A percentile compares a stretch with the other conserved stretches of the same genome.
Evolutionary conservation across 2,797 vertebrate genomes (phyloP).

Genomic region (Pteropus rufus): DNA sequence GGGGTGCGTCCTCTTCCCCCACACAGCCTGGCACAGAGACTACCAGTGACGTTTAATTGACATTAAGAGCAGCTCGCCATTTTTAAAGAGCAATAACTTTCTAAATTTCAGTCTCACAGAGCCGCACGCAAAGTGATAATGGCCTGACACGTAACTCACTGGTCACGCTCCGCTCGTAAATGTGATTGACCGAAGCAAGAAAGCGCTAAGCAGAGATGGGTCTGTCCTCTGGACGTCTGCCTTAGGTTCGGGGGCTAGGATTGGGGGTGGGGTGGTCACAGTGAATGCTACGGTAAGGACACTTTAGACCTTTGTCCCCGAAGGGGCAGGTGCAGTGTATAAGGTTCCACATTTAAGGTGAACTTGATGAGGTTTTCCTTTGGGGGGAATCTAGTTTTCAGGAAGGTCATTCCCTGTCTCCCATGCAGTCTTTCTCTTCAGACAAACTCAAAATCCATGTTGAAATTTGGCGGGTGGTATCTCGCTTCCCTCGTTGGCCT

Average conservation of each 20-base stretch:
- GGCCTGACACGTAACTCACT: background rate
- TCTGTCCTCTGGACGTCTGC: background rate
- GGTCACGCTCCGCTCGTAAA: background rate
- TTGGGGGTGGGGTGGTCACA: fast-evolving
- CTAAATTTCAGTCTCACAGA: background rate
- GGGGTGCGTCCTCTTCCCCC: background rate
- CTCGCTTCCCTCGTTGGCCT: background rate
- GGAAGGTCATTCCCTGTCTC: fast-evolving
- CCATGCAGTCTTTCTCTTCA: background rate
- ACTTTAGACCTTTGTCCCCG: background rate
- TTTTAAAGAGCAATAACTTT: background rate
- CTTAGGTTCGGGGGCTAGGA: fast-evolving
- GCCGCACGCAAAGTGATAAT: background rate
- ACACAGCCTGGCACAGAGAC: background rate
- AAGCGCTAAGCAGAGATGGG: background rate
- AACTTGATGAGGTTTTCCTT: background rate
- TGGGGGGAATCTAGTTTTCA: background rate
- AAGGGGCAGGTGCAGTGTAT: fast-evolving
- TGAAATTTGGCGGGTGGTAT: background rate
- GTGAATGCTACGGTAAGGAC: fast-evolving
- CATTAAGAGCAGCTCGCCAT: background rate
- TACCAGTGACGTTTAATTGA: fast-evolving
- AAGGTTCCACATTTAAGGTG: background rate
- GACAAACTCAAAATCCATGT: background rate
- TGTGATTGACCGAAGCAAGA: background rate